Evolutionary conservation across 2,797 vertebrate genomes (phyloP), one percentile per base, ranked within the genome.

Genomic region (Coilia nasus): DNA sequence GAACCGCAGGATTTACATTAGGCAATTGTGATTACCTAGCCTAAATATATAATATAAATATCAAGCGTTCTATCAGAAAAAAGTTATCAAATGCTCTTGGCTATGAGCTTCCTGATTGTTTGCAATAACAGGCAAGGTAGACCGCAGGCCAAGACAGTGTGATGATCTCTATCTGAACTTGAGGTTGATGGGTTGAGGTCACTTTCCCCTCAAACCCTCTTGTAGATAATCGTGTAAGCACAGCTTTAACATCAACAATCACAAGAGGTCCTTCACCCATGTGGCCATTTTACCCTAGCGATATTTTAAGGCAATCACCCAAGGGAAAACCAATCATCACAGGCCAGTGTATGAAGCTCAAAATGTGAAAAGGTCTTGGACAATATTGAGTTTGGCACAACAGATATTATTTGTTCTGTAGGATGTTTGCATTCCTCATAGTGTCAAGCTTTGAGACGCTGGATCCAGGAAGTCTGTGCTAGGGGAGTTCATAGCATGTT

Each of bases 351-450:
- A 44, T 44, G 71, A 78, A 78, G 71, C 71, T 35, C 71, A 44
- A 44, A 78, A 78, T 44, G 71, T 21, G 35, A 19, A 75, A 35
- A 21, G 31, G 31, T 75, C 67, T 75, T 19, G 15, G 17, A 44
- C 35, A 41, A 44, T 78, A 19, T 78, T 78, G 35, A 44, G 17
- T 78, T 78, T 78, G 71, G 71, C 71, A 78, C 35, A 44, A 78
- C 71, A 35, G 2, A 78, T 78, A 78, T 78, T 78, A 44, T 78
- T 78, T 44, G 31, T 78, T 78, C 71, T 78, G 17, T 78, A 78
- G 17, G 41, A 41, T 44, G 35, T 78, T 41, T 44, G 10, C 17
- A 21, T 78, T 44, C 2, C 7, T 78, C 35, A 17, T 21, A 9
- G 15, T 44, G 71, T 41, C 35, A 44, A 44, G 31, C 6, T 44